Conservation (phyloP, 2,797 vertebrate species). For the Thripadectes ignobilis region DNA sequence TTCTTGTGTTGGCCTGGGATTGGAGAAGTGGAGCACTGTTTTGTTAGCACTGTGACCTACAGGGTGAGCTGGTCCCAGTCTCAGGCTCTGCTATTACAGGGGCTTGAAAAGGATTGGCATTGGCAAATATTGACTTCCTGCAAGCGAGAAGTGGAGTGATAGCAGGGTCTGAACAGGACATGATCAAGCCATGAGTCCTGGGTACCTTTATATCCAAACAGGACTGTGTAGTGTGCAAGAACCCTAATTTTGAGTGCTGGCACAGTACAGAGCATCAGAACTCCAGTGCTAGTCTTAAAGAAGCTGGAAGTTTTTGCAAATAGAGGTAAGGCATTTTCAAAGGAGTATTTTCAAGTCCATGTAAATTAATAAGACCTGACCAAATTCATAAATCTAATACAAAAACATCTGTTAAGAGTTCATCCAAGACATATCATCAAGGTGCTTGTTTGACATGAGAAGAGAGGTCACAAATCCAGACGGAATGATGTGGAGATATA, state of each 20-base stretch:
- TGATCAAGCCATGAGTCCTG: neutral
- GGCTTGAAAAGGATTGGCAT: neutral
- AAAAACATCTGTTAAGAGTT: neutral
- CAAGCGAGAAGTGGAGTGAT: neutral
- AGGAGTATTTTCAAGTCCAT: neutral
- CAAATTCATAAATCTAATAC: neutral
- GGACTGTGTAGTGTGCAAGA: neutral
- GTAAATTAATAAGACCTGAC: neutral
- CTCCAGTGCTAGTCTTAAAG: neutral
- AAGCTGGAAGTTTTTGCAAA: neutral
- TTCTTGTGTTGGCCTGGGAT: neutral
- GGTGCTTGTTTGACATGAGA: neutral
- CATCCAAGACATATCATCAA: neutral
- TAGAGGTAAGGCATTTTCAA: neutral
- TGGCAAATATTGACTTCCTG: neutral
- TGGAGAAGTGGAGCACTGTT: neutral
- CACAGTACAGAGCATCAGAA: neutral
- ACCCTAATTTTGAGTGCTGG: neutral
- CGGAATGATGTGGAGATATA: neutral
- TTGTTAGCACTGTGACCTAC: neutral
- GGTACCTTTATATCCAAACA: neutral
- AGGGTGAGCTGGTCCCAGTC: neutral
- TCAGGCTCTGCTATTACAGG: neutral
- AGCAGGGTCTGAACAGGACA: neutral
- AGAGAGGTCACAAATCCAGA: neutral